Evolutionary conservation across 2,797 vertebrate genomes (phyloP).

Genomic region (Urophycis tenuis): DNA sequence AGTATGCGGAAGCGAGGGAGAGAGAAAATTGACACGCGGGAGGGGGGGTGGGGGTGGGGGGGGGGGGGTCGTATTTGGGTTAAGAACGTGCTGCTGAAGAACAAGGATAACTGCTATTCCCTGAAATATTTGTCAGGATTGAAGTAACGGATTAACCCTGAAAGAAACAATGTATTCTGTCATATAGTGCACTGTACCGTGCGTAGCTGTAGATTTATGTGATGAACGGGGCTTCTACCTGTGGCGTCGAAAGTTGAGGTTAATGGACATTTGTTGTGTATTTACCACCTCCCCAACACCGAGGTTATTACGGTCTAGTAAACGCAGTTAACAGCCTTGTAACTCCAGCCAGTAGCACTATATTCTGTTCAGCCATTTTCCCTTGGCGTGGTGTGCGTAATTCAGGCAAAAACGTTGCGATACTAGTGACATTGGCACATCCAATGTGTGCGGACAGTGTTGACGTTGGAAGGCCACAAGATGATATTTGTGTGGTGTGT

Average conservation of each 20-base stretch:
- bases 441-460: neutral
- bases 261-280: neutral
- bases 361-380: neutral
- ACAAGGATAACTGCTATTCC: too few relatives aligned
- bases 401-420: neutral
- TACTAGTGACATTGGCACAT: neutral
- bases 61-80: too few relatives aligned
- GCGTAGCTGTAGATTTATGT: neutral
- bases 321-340: constrained; percentile 3
- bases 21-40: neutral
- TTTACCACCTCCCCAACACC: neutral
- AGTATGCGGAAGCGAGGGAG: neutral
- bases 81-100: too few relatives aligned
- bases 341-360: neutral
- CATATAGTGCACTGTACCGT: neutral
- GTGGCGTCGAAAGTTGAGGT: neutral
- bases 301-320: constrained; percentile 11
- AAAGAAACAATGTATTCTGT: neutral
- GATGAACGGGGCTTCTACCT: neutral
- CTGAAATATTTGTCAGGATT: neutral
- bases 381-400: neutral
- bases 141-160: neutral
- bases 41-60: too few relatives aligned
- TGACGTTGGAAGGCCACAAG: neutral
- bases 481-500: neutral